phyloP scores from a whole-genome alignment of 2,797 vertebrate species.

The Gymnothorax reevesii region DNA sequence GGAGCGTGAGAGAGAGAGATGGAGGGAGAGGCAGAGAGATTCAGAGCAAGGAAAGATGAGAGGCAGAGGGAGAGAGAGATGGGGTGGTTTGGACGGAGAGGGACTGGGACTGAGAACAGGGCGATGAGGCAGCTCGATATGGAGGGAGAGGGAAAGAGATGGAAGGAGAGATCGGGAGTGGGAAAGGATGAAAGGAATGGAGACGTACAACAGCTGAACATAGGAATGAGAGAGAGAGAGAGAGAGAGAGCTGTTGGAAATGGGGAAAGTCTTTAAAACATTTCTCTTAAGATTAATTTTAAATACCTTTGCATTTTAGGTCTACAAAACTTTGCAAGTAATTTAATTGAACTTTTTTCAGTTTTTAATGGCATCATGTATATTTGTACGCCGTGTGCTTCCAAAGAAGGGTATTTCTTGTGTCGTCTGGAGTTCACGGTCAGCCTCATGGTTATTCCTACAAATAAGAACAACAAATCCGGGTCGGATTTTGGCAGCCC shows the following conservation, averaged over 20 bases:
- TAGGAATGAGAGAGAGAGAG: not conserved
- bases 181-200: not conserved
- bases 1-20: not conserved
- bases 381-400: not conserved
- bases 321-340: not conserved
- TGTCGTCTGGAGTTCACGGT: too few species aligned
- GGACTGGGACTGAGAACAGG: too few species aligned
- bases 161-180: not conserved
- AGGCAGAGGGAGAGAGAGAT: too few species aligned
- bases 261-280: not conserved
- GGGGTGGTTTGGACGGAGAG: too few species aligned
- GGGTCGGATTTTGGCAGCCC: not conserved
- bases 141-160: not conserved
- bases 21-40: too few species aligned
- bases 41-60: too few species aligned
- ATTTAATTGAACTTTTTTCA: not conserved
- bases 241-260: not conserved
- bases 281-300: not conserved
- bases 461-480: not conserved
- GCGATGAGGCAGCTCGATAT: too few species aligned
- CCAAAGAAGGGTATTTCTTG: not conserved
- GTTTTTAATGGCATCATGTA: not conserved
- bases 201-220: not conserved
- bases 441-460: not conserved
- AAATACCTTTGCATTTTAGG: not conserved